phyloP scores from a whole-genome alignment of 2,888 invertebrate species.

The Dryomyza anilis region DNA sequence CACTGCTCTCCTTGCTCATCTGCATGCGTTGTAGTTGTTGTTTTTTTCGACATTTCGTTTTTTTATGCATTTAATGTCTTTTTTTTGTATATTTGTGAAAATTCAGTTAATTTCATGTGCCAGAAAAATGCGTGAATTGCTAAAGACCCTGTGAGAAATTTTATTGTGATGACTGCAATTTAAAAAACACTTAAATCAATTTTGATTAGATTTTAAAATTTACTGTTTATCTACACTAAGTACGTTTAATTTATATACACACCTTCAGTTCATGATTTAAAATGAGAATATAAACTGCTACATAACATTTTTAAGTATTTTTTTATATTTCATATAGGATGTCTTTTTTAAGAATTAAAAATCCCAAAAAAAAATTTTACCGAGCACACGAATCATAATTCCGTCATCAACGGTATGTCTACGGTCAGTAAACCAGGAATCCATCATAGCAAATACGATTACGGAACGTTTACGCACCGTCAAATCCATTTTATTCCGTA shows the following conservation, averaged over 20 bases:
- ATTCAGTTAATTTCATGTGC: slow-evolving; percentile 9
- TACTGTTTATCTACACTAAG: neutral
- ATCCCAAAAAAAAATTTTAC: no score
- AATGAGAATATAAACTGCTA: no score
- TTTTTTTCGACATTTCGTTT: slow-evolving; percentile 24
- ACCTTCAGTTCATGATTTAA: neutral
- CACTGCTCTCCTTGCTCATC: slow-evolving; percentile 26
- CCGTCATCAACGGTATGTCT: no score
- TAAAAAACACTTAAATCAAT: neutral
- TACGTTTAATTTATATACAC: neutral
- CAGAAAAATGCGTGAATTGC: slow-evolving; percentile 4
- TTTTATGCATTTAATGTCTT: neutral
- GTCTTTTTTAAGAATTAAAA: no score
- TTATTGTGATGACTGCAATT: neutral
- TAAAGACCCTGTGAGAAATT: slow-evolving; percentile 32
- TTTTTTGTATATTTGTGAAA: slow-evolving; percentile 6
- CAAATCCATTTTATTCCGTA: no score
- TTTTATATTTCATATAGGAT: no score
- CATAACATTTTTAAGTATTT: no score
- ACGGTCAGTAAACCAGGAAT: no score
- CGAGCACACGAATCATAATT: no score
- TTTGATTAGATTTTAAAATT: neutral
- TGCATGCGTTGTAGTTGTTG: slow-evolving; percentile 22
- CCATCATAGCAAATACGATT: no score
- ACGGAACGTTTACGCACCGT: no score